These are phyloP conservation scores for Heloderma charlesbogerti DNA, from an alignment of 2,113 vertebrate species.

Conservation along the genomic window DNA sequence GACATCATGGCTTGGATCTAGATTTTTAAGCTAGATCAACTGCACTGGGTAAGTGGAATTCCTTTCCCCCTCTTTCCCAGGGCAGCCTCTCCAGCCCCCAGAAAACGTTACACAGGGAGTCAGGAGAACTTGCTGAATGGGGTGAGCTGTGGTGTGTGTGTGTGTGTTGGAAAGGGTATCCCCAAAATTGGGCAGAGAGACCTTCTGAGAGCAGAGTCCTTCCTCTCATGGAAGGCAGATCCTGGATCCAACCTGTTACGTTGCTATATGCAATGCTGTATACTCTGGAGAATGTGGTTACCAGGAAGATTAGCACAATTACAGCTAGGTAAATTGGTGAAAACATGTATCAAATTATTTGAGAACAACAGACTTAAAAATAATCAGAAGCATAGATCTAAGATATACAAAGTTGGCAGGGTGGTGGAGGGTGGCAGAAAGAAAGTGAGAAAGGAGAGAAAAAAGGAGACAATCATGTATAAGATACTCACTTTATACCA, in stretches of 20 bases:
- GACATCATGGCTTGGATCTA: neutral
- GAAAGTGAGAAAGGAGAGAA: neutral
- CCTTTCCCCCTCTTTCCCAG: no score
- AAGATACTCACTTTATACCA: neutral
- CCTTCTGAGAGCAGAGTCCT: no score
- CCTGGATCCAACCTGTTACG: neutral
- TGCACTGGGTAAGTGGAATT: no score
- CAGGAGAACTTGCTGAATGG: no score
- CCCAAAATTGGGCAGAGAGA: no score
- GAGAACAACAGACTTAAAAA: neutral
- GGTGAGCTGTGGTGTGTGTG: no score
- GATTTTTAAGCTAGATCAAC: no score
- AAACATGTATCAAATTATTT: neutral
- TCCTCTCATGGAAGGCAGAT: no score
- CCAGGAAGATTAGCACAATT: neutral
- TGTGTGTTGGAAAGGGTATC: no score
- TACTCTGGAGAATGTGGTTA: neutral
- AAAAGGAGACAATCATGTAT: neutral
- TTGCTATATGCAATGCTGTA: neutral
- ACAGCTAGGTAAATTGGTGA: neutral
- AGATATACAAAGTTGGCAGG: neutral
- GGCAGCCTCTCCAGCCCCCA: no score
- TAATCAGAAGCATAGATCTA: neutral
- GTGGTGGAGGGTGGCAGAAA: neutral
- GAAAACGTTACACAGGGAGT: no score